Evolutionary conservation across 2,888 invertebrate species (phyloP).

Genomic region (Calliopum simillimum): DNA sequence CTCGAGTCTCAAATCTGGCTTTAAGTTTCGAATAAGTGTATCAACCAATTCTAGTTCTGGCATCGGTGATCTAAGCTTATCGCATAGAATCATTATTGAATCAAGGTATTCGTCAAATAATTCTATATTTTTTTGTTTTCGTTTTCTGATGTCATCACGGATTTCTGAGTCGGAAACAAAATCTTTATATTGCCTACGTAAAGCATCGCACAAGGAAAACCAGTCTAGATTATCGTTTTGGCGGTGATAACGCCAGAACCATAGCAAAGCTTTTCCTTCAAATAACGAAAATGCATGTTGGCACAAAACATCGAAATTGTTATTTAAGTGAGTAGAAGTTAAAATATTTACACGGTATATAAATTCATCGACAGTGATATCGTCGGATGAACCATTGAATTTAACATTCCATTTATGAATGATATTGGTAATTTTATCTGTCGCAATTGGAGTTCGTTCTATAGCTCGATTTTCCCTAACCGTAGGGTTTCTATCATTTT

Average conservation of each 20-base stretch:
- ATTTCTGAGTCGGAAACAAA: slow-evolving; percentile 18
- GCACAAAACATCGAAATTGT: slow-evolving; percentile 23
- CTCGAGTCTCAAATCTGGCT: slow-evolving; percentile 14
- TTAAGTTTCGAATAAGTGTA: slow-evolving; percentile 27
- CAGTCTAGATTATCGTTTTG: neutral
- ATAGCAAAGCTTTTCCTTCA: slow-evolving; percentile 18
- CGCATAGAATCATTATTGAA: slow-evolving; percentile 21
- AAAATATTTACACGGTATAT: slow-evolving; percentile 30
- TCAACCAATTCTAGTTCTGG: slow-evolving; percentile 26
- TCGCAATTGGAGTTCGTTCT: too few relatives aligned
- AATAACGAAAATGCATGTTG: slow-evolving; percentile 24
- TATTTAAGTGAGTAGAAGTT: slow-evolving; percentile 17
- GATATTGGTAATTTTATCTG: slow-evolving; percentile 21
- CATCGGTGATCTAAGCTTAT: slow-evolving; percentile 16
- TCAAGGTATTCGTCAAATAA: slow-evolving; percentile 31
- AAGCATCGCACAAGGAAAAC: neutral
- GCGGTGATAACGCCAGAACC: slow-evolving; percentile 30
- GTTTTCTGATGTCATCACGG: slow-evolving; percentile 19
- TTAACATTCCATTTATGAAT: slow-evolving; percentile 34
- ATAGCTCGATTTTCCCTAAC: too few relatives aligned
- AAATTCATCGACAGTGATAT: slow-evolving; percentile 35
- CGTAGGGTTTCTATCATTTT: too few relatives aligned
- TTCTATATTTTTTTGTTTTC: slow-evolving; percentile 21
- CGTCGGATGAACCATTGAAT: slow-evolving; percentile 17
- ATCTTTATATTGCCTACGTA: slow-evolving; percentile 23